These are phyloP conservation scores for Rhipidura dahli DNA, from an alignment of 2,113 vertebrate species.

Conservation along the genomic window DNA sequence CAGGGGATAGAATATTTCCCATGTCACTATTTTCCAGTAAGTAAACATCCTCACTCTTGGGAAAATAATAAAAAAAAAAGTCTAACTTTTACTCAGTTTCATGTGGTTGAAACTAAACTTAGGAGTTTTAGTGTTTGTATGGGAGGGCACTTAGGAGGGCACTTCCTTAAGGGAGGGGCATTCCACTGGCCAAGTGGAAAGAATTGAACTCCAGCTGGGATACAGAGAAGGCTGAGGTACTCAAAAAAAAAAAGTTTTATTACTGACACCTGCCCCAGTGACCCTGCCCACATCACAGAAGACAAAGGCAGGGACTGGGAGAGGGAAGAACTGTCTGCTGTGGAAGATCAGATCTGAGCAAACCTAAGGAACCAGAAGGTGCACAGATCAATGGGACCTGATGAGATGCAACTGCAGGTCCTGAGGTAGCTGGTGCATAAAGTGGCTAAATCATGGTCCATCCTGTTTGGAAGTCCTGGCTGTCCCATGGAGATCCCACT, in stretches of 20 bases:
- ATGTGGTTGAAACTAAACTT: background rate
- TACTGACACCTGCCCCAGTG: background rate
- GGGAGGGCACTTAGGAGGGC: background rate
- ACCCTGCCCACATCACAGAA: background rate
- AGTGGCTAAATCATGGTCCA: background rate
- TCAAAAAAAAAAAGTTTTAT: background rate
- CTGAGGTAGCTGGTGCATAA: background rate
- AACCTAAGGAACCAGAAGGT: background rate
- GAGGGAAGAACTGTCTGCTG: background rate
- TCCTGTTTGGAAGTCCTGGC: background rate
- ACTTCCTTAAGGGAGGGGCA: background rate
- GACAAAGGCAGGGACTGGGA: background rate
- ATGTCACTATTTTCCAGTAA: background rate
- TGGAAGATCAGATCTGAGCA: background rate
- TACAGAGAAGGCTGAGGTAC: background rate
- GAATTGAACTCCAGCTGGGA: background rate
- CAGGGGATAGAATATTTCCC: background rate
- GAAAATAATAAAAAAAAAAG: background rate
- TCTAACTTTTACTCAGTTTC: background rate
- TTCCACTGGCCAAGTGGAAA: background rate
- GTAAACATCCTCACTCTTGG: background rate
- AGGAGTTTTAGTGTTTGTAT: fast-evolving
- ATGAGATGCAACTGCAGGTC: background rate
- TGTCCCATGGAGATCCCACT: fast-evolving
- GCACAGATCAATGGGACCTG: background rate